These are phyloP conservation scores for Oncorhynchus masou DNA, from an alignment of 2,113 vertebrate genomes.

Conservation along the genomic window DNA sequence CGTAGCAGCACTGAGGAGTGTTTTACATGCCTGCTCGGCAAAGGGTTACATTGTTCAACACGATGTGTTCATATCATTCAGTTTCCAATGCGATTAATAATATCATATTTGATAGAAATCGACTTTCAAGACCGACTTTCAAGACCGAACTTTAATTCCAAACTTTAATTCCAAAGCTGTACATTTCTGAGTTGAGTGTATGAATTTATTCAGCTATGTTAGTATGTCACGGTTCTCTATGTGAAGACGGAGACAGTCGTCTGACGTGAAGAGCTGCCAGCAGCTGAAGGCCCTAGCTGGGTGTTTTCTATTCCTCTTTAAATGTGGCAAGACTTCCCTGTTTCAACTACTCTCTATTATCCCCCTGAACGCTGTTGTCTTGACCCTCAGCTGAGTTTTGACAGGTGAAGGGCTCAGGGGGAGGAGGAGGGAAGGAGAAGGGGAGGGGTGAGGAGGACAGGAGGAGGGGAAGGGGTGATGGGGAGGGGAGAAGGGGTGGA, in stretches of 20 bases:
- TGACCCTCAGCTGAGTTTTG: conserved; percentile 64
- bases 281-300: conserved; percentile 1
- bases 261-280: background rate
- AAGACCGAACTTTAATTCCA: background rate
- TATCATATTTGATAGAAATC: background rate
- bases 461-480: conserved; percentile 8
- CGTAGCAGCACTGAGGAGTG: background rate
- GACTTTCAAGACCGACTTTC: background rate
- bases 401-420: conserved; percentile 41
- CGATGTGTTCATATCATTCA: background rate
- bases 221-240: background rate
- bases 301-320: conserved; percentile 34
- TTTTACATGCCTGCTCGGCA: background rate
- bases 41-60: background rate
- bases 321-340: conserved; percentile 63
- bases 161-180: background rate
- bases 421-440: conserved; percentile 29
- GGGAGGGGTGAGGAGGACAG: conserved; percentile 6
- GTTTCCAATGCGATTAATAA: background rate
- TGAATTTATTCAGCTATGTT: background rate
- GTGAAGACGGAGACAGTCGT: background rate
- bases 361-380: conserved; percentile 54
- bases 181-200: background rate
- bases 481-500: too few species aligned
- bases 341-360: conserved; percentile 64